These are phyloP conservation scores for Myotis pilosus DNA, from an alignment of 2,797 vertebrate genomes.

Conservation along the genomic window DNA sequence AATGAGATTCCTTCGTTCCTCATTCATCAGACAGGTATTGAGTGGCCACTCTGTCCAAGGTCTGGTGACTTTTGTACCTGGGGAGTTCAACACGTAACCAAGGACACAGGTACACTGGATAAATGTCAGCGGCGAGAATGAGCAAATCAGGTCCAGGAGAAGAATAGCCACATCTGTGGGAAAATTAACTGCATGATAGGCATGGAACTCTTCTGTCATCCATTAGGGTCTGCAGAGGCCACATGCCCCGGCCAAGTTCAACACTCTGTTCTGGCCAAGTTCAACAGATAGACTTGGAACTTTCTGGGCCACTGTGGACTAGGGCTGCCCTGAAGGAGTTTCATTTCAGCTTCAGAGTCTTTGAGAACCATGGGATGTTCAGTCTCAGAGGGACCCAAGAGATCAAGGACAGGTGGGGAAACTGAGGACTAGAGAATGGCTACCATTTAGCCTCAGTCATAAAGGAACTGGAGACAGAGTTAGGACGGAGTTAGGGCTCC, in stretches of 20 bases:
- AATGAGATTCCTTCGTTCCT: background rate
- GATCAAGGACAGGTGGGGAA: background rate
- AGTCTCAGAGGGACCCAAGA: background rate
- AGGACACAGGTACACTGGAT: no score
- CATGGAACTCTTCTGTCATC: background rate
- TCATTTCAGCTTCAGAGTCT: background rate
- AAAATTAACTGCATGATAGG: background rate
- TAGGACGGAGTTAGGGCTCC: background rate
- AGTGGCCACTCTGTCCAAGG: background rate
- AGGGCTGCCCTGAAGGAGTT: background rate
- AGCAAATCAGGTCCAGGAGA: background rate
- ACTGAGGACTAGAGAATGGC: background rate
- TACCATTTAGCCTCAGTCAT: fast-evolving
- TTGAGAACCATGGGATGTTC: background rate
- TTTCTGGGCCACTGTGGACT: no score
- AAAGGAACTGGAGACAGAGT: background rate
- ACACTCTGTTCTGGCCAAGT: no score
- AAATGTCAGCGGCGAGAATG: background rate
- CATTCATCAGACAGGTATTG: background rate
- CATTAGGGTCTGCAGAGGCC: background rate
- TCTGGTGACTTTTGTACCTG: background rate
- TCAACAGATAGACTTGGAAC: background rate
- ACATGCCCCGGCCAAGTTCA: fast-evolving
- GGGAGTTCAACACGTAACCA: background rate
- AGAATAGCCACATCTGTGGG: background rate